A percentile compares a stretch with the other conserved stretches of the same genome.
These are phyloP conservation scores for Stichodactyla helianthus DNA, from an alignment of 64 coral and sea anemone species.

Conservation along the genomic window DNA sequence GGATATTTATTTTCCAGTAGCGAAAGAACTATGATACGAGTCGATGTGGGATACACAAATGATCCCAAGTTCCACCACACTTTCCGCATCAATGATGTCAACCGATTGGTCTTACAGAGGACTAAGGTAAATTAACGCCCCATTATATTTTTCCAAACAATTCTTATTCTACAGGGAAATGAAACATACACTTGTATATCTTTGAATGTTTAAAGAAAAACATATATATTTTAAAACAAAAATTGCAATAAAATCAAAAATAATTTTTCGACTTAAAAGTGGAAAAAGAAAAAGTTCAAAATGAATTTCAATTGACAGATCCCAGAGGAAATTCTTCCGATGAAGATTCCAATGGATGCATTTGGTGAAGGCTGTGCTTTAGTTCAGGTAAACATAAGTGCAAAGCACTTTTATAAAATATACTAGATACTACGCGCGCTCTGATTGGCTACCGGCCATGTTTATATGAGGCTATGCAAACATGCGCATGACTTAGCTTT, in stretches of 20 bases:
- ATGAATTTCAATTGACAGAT: not conserved
- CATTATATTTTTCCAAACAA: too few species aligned
- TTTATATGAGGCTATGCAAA: not conserved
- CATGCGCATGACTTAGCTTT: not conserved
- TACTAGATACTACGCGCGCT: too few species aligned
- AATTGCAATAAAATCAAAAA: too few species aligned
- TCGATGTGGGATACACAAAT: slow-evolving; percentile 33
- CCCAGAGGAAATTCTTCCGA: not conserved
- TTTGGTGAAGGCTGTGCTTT: slow-evolving; percentile 58
- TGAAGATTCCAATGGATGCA: slow-evolving; percentile 19
- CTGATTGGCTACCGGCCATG: not conserved
- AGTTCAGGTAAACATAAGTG: slow-evolving; percentile 39
- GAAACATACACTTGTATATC: too few species aligned
- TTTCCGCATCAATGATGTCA: slow-evolving; percentile 55
- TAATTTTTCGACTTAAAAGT: not conserved
- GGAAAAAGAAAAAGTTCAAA: not conserved
- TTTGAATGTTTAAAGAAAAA: too few species aligned
- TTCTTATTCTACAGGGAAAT: too few species aligned
- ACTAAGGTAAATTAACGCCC: slow-evolving; percentile 27
- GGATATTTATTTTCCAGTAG: slow-evolving; percentile 14
- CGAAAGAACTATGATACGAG: not conserved
- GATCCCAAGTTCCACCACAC: slow-evolving; percentile 34
- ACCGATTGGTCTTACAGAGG: slow-evolving; percentile 71
- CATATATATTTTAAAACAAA: too few species aligned
- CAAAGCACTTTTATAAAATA: not conserved